These are phyloP conservation scores for Hypselothyrea guttata DNA, from an alignment of 2,888 invertebrate genomes.

Conservation along the genomic window DNA sequence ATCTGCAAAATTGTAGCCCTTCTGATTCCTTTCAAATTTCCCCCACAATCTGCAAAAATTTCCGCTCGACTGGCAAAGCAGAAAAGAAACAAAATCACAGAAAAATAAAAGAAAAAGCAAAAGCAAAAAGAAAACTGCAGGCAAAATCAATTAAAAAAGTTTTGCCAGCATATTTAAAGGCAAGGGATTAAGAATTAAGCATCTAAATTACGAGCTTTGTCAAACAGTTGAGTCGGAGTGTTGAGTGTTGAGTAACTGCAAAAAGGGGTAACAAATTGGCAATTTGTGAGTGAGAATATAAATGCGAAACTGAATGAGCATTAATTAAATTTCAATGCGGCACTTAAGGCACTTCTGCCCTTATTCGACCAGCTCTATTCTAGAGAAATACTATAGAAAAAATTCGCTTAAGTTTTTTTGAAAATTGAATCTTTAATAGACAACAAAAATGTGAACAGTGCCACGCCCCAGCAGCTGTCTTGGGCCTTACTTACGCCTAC, in stretches of 20 bases:
- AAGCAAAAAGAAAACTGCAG: conserved; percentile 17
- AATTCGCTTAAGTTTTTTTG: not conserved
- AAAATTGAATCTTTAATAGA: not conserved
- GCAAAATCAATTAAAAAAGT: conserved; percentile 72
- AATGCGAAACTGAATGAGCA: conserved; percentile 35
- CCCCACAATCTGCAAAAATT: conserved; percentile 30
- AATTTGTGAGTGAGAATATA: conserved; percentile 23
- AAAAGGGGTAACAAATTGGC: conserved; percentile 32
- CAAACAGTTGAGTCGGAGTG: conserved; percentile 19
- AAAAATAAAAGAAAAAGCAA: conserved; percentile 16
- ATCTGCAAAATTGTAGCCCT: not conserved
- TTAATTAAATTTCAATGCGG: conserved; percentile 63
- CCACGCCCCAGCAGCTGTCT: too few relatives aligned
- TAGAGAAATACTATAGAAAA: too few relatives aligned
- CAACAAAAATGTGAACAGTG: not conserved
- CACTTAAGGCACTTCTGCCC: conserved; percentile 14
- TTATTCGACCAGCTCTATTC: too few relatives aligned
- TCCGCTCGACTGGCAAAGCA: conserved; percentile 28
- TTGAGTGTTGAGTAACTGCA: not conserved
- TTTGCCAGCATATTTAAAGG: conserved; percentile 34
- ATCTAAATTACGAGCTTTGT: conserved; percentile 50
- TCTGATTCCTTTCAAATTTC: not conserved
- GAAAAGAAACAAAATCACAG: conserved; percentile 25
- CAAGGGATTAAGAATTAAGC: conserved; percentile 60
- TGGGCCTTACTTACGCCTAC: not conserved